A percentile compares a stretch with the other conserved stretches of the same genome.
These are phyloP conservation scores for Apis dorsata DNA, from an alignment of 1,140 invertebrate species.

Conservation along the genomic window DNA sequence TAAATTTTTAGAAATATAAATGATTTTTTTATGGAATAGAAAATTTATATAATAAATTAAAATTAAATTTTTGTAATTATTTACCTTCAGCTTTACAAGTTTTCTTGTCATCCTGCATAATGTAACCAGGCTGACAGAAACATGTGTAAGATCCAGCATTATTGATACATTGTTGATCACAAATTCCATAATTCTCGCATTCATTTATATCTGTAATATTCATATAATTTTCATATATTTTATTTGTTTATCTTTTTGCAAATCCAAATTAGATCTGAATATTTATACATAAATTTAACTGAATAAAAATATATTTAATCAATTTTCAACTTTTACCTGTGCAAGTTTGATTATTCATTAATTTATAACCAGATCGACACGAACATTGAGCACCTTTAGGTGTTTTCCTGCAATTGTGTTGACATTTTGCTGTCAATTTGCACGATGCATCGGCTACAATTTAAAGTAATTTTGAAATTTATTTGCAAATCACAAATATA, in stretches of 20 bases:
- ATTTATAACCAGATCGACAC: conserved; percentile 86
- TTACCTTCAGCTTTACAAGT: conserved; percentile 85
- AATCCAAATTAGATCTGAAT: neutral
- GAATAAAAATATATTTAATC: neutral
- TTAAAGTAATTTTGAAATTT: neutral
- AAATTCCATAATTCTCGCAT: conserved; percentile 87
- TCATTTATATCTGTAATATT: conserved; percentile 87
- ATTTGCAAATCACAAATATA: neutral
- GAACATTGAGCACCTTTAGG: conserved; percentile 86
- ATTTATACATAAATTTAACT: neutral
- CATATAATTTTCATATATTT: too few relatives aligned
- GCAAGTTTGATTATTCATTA: conserved; percentile 86
- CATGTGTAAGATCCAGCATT: conserved; percentile 88
- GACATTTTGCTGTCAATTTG: conserved; percentile 38
- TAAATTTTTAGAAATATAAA: too few relatives aligned
- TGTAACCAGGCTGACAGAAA: conserved; percentile 88
- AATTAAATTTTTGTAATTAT: neutral
- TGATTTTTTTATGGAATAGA: too few relatives aligned
- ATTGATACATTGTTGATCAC: conserved; percentile 93
- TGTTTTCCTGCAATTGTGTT: conserved; percentile 73
- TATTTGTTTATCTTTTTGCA: too few relatives aligned
- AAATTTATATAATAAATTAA: too few relatives aligned
- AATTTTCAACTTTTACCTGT: conserved; percentile 80
- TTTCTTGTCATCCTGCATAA: conserved; percentile 82
- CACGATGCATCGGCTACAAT: conserved; percentile 53